Evolutionary conservation across 2,113 vertebrate genomes (phyloP).

Genomic region (Amblyopsis rosae): DNA sequence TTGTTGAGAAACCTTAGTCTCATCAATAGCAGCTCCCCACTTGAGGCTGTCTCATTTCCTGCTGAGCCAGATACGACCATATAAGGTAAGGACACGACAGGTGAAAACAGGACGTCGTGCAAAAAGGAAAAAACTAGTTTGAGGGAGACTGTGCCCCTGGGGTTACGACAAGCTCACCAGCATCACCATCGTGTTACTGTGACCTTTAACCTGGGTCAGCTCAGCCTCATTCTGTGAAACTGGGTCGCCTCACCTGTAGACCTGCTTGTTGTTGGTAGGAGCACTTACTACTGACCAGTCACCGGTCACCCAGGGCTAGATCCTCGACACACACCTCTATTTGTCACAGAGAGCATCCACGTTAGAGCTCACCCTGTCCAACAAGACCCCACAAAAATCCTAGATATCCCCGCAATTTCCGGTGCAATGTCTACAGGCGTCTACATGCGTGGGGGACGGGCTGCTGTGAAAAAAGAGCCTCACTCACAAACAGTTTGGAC

Average conservation of each 20-base stretch:
- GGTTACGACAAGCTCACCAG: constrained; percentile 1
- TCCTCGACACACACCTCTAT: constrained; percentile 56
- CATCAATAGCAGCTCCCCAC: constrained; percentile 27
- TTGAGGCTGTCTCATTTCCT: neutral
- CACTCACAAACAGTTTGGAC: constrained; percentile 72
- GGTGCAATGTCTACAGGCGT: constrained; percentile 76
- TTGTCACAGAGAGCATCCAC: constrained; percentile 75
- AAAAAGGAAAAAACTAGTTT: neutral
- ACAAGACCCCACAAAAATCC: constrained; percentile 77
- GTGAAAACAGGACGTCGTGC: neutral
- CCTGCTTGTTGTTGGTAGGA: constrained; percentile 34
- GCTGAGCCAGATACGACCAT: constrained; percentile 5
- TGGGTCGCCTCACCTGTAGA: constrained; percentile 48
- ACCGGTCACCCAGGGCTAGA: constrained; percentile 41
- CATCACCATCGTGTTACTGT: constrained; percentile 30
- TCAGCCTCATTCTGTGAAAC: constrained; percentile 13
- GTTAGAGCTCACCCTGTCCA: constrained; percentile 70
- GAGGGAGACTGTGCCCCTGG: neutral
- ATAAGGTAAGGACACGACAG: neutral
- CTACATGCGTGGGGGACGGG: constrained; percentile 53
- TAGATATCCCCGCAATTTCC: constrained; percentile 82
- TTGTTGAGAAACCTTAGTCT: constrained; percentile 38
- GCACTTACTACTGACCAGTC: constrained; percentile 19
- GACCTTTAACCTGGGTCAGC: constrained; percentile 27
- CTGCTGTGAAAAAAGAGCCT: constrained; percentile 58